phyloP scores from a whole-genome alignment of 2,113 vertebrate species.

The Antechinus stuartii region DNA sequence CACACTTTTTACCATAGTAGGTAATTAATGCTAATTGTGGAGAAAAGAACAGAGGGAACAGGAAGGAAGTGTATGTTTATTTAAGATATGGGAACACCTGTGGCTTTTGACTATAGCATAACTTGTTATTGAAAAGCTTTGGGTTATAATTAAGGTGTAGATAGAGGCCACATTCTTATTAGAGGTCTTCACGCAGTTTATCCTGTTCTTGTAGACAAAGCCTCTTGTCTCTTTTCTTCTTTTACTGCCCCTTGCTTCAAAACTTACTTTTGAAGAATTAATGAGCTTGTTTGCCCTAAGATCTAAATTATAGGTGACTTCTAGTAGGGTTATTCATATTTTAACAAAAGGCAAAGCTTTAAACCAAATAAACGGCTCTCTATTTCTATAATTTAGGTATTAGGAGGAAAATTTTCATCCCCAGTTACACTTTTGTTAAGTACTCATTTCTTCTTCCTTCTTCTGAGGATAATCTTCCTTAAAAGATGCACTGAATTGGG shows the following conservation, averaged over 20 bases:
- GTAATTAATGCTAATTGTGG: too few relatives aligned
- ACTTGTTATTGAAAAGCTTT: too few relatives aligned
- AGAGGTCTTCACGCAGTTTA: too few relatives aligned
- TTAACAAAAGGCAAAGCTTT: neutral
- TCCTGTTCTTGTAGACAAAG: neutral
- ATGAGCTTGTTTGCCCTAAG: neutral
- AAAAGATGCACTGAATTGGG: constrained; percentile 26
- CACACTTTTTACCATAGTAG: too few relatives aligned
- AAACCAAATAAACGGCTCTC: neutral
- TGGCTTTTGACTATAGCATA: too few relatives aligned
- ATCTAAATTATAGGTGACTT: neutral
- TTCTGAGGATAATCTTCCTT: neutral
- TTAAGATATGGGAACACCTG: too few relatives aligned
- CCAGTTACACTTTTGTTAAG: neutral
- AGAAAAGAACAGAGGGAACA: too few relatives aligned
- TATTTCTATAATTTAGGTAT: neutral
- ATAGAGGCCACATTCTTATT: too few relatives aligned
- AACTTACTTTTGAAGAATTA: constrained; percentile 7
- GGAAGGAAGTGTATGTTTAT: too few relatives aligned
- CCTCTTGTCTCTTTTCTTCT: constrained; percentile 5
- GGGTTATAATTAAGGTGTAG: too few relatives aligned
- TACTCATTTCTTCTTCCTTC: neutral
- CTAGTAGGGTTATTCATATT: neutral
- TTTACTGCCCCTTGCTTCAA: constrained; percentile 10
- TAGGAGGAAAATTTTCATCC: neutral